These are phyloP conservation scores for Bufo gargarizans DNA, from an alignment of 2,113 vertebrate species.

Conservation along the genomic window DNA sequence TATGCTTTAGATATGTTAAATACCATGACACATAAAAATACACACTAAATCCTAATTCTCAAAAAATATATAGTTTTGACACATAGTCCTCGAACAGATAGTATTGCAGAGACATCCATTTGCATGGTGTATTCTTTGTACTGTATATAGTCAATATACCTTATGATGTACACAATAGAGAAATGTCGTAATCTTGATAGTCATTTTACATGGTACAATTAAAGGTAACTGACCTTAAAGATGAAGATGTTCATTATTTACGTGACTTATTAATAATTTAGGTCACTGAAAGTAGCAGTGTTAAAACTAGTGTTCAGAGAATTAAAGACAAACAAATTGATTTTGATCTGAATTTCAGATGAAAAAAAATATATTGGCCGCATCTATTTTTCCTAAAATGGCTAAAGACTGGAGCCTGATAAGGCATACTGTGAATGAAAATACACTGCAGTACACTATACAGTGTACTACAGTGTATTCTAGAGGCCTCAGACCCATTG, in stretches of 20 bases:
- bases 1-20: conserved; percentile 44
- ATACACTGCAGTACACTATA: too few relatives aligned
- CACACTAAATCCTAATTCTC: neutral
- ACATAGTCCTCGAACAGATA: neutral
- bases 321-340: too few relatives aligned
- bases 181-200: neutral
- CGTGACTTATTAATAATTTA: neutral
- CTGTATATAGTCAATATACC: neutral
- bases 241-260: neutral
- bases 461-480: too few relatives aligned
- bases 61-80: conserved; percentile 10
- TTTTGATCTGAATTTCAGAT: too few relatives aligned
- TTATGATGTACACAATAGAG: neutral
- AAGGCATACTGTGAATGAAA: too few relatives aligned
- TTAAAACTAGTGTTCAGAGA: too few relatives aligned
- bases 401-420: too few relatives aligned
- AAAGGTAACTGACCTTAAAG: neutral
- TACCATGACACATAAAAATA: conserved; percentile 33
- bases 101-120: neutral
- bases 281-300: too few relatives aligned
- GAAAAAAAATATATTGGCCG: too few relatives aligned
- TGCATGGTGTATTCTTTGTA: neutral
- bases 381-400: too few relatives aligned
- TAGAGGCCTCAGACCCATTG: too few relatives aligned
- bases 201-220: neutral